Conservation (phyloP, 2,113 vertebrate genomes). For the Tiliqua scincoides region DNA sequence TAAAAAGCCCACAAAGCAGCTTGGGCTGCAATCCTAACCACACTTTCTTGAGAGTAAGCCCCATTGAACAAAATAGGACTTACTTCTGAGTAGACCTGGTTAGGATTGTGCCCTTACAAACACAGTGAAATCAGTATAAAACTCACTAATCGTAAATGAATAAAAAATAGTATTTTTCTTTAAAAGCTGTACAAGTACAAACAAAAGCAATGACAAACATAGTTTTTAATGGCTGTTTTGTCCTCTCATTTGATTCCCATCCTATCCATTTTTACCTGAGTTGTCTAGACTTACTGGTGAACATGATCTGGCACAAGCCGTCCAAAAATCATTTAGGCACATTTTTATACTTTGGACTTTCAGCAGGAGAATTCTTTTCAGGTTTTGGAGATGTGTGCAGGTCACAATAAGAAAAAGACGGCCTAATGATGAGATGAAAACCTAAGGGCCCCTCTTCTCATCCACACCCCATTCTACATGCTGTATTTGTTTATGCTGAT, state of each 20-base stretch:
- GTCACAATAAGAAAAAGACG: background rate
- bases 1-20: too few species aligned
- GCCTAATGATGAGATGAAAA: background rate
- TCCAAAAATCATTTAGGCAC: constrained; percentile 42
- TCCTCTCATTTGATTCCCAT: background rate
- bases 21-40: too few species aligned
- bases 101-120: too few species aligned
- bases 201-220: background rate
- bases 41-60: too few species aligned
- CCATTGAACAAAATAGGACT: too few species aligned
- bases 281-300: constrained; percentile 46
- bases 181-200: background rate
- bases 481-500: rapidly evolving
- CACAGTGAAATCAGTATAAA: too few species aligned
- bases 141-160: too few species aligned
- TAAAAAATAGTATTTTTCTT: too few species aligned
- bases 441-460: background rate
- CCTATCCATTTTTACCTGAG: background rate
- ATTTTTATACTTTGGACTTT: constrained; percentile 40
- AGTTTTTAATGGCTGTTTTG: background rate
- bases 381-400: constrained; percentile 9
- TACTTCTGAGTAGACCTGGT: too few species aligned
- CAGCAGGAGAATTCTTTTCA: constrained; percentile 15
- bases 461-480: background rate
- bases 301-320: constrained; percentile 48